A percentile compares a stretch with the other conserved stretches of the same genome.
phyloP scores from a whole-genome alignment of 2,797 vertebrate species.

The Microcaecilia unicolor region DNA sequence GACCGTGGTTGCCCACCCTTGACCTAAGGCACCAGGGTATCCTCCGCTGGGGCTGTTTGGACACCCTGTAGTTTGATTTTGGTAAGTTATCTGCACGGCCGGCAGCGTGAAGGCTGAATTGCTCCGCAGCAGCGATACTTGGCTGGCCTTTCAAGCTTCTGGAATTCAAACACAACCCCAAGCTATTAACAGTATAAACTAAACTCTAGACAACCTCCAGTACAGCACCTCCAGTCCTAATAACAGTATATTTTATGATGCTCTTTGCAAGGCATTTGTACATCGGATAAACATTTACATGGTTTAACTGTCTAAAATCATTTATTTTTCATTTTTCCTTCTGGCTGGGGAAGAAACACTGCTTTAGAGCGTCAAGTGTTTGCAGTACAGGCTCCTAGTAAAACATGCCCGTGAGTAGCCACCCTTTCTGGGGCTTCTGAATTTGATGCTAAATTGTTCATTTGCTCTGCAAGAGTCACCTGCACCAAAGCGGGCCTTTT shows the following conservation, averaged over 20 bases:
- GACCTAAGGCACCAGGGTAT: no score
- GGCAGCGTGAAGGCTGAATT: no score
- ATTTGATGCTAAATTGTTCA: no score
- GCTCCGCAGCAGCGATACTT: no score
- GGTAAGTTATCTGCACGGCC: no score
- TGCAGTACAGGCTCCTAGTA: background rate
- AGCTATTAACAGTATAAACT: background rate
- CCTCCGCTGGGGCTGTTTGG: no score
- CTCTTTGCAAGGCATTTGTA: conserved; percentile 11
- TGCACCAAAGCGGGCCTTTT: background rate
- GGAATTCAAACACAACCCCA: conserved; percentile 2
- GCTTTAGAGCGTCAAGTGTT: background rate
- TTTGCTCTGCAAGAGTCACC: background rate
- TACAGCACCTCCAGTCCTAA: background rate
- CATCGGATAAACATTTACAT: conserved; percentile 11
- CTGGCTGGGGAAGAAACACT: background rate
- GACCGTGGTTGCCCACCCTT: no score
- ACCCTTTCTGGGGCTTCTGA: background rate
- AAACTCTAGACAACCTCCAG: conserved; percentile 1
- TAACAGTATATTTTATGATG: conserved; percentile 11
- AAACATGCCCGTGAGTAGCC: no score
- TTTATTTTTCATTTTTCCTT: background rate
- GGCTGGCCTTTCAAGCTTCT: no score
- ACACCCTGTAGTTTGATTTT: no score
- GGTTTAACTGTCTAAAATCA: conserved; percentile 6